A percentile compares a stretch with the other conserved stretches of the same genome.
phyloP scores from a whole-genome alignment of 2,113 vertebrate species.

The Gasterosteus nipponicus region DNA sequence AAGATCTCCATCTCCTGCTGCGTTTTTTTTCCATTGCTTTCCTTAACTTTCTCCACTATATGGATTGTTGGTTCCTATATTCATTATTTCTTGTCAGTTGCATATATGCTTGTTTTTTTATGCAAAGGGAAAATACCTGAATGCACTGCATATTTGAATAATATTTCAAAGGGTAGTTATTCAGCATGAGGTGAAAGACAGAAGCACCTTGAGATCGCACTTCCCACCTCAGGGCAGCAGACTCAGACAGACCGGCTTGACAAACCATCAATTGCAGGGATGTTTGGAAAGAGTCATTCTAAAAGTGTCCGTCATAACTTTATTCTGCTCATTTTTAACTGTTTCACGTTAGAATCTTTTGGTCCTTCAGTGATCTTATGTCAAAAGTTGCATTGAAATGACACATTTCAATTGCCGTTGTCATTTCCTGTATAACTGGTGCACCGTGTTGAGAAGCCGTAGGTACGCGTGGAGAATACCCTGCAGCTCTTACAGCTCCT shows the following conservation, averaged over 20 bases:
- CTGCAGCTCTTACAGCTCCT: no score
- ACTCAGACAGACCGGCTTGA: conserved; percentile 8
- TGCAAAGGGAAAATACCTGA: conserved; percentile 36
- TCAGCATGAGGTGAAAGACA: conserved; percentile 13
- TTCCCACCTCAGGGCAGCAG: neutral
- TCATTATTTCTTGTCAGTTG: conserved; percentile 25
- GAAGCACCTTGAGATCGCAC: conserved; percentile 18
- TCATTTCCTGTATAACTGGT: no score
- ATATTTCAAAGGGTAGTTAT: conserved; percentile 25
- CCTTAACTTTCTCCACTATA: conserved; percentile 12
- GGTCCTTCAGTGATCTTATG: no score
- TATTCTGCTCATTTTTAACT: neutral
- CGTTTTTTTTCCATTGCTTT: neutral
- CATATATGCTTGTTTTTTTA: conserved; percentile 23
- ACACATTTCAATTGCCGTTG: no score
- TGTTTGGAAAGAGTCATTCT: neutral
- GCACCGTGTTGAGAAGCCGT: no score
- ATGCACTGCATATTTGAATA: conserved; percentile 33
- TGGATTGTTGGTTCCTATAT: conserved; percentile 4
- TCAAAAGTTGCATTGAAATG: no score
- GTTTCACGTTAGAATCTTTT: neutral
- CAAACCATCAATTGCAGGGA: neutral
- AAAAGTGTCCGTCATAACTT: neutral
- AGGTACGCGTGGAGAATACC: no score
- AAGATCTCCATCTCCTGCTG: neutral